Base-by-base conservation (phyloP, 2,888 invertebrate genomes). In the Platerodrilus igneus region DNA sequence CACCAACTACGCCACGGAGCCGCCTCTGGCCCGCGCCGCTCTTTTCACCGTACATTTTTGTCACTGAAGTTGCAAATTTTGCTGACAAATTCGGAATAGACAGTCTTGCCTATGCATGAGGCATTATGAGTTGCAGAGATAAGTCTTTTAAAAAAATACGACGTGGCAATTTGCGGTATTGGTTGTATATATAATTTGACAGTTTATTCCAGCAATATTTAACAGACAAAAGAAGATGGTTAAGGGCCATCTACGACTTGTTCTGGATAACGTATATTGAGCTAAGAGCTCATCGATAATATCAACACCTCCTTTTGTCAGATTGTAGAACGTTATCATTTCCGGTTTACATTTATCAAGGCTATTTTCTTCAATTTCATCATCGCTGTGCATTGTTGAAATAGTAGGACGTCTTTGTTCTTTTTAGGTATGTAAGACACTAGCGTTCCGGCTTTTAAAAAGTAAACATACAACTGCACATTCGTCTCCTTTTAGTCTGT, bases 321-420 rank as follows among this genome's bases (percentile, higher is more conserved):
- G 7, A 18, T 38, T 43, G 29, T 43, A 43, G 16, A 17, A n/a
- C n/a, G 17, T 3, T 25, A 43, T 43, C n/a, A 43, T 43, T 8
- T 27, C 15, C 13, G 43, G 43, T 17, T 43, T 43, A 1, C 11
- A 13, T n/a, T n/a, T n/a, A n/a, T n/a, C n/a, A n/a, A n/a, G n/a
- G 6, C 15, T 33, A 3, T 15, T 25, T 10, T 25, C 10, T 5
- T 16, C 6, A 8, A 38, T 15, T n/a, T 9, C 20, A 8, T 33
- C 23, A 3, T 9, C 19, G 16, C 25, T 30, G 19, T 38, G 23
- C 17, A 25, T 17, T 3, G 19, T 38, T 8, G 41, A 42, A 38
- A 23, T 8, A 46, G 18, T 4, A 46, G 11, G 17, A 44, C 44
- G 4, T 34, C n/a, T 33, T 41, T 47, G 11, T 47, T 47, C 15